Percentiles rank a stretch among this genome's conserved stretches.
Conservation (phyloP, 2,888 invertebrate genomes). For the Macropis europaea region DNA sequence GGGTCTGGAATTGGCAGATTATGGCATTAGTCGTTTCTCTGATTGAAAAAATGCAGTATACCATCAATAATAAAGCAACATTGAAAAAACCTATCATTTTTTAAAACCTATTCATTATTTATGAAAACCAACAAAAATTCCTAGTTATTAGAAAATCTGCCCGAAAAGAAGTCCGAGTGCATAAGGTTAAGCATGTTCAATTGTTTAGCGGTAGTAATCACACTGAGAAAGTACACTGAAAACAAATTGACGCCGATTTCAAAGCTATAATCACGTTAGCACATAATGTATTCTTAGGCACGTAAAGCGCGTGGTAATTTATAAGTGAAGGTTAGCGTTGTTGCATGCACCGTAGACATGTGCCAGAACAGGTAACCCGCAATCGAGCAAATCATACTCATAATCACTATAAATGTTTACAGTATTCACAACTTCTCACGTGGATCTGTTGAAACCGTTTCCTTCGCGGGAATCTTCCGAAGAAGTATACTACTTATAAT, state of each 20-base stretch:
- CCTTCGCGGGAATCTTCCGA: background rate
- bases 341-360: slow-evolving; percentile 50
- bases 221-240: slow-evolving; percentile 39
- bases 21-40: no score
- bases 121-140: no score
- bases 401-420: slow-evolving; percentile 11
- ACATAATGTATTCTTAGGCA: slow-evolving; percentile 44
- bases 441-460: background rate
- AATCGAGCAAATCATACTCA: slow-evolving; percentile 12
- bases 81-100: no score
- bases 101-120: no score
- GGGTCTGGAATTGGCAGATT: no score
- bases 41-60: no score
- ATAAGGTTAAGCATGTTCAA: background rate
- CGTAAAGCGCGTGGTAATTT: slow-evolving; percentile 40
- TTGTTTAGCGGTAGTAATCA: slow-evolving; percentile 17
- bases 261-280: slow-evolving; percentile 39
- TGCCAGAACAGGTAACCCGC: slow-evolving; percentile 8
- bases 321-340: slow-evolving; percentile 43
- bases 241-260: slow-evolving; percentile 16
- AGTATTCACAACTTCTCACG: background rate
- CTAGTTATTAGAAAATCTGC: no score
- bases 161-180: no score
- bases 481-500: background rate
- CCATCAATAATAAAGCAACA: no score